Conservation (phyloP, 1,140 invertebrate species). For the Euglossa dilemma region DNA sequence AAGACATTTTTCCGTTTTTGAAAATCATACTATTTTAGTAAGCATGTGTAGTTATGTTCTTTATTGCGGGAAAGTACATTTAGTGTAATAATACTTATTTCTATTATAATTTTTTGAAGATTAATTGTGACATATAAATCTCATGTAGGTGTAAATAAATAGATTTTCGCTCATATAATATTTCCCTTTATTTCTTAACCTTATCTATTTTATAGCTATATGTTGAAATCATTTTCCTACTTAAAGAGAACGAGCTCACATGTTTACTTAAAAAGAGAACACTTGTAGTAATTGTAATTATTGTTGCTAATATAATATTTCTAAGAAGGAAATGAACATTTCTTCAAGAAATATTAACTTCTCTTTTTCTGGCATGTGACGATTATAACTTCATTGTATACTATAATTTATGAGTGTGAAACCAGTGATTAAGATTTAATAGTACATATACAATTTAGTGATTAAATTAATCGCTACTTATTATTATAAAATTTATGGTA, state of each 20-base stretch:
- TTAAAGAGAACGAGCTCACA: constrained; percentile 47
- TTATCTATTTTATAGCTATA: constrained; percentile 31
- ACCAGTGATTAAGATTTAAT: constrained; percentile 58
- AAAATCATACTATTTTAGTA: constrained; percentile 40
- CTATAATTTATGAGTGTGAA: constrained; percentile 47
- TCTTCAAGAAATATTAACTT: constrained; percentile 35
- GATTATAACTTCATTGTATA: constrained; percentile 50
- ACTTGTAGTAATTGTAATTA: constrained; percentile 58
- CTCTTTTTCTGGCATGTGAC: constrained; percentile 47
- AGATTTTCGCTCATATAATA: constrained; percentile 48
- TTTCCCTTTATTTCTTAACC: constrained; percentile 46
- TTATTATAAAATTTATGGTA: constrained; percentile 52
- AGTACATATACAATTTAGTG: constrained; percentile 45
- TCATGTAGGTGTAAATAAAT: constrained; percentile 52
- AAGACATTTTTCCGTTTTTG: constrained; percentile 38
- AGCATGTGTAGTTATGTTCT: constrained; percentile 54
- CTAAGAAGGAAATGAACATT: constrained; percentile 31
- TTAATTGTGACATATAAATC: constrained; percentile 50
- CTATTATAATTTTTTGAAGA: constrained; percentile 48
- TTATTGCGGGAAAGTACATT: constrained; percentile 37
- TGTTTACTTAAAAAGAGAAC: constrained; percentile 59
- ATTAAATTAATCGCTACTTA: constrained; percentile 60
- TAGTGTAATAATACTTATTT: constrained; percentile 44
- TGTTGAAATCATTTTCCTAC: constrained; percentile 27
- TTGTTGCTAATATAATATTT: constrained; percentile 33